Evolutionary conservation across 2,113 vertebrate genomes (phyloP).

Genomic region (Pangasianodon hypophthalmus): DNA sequence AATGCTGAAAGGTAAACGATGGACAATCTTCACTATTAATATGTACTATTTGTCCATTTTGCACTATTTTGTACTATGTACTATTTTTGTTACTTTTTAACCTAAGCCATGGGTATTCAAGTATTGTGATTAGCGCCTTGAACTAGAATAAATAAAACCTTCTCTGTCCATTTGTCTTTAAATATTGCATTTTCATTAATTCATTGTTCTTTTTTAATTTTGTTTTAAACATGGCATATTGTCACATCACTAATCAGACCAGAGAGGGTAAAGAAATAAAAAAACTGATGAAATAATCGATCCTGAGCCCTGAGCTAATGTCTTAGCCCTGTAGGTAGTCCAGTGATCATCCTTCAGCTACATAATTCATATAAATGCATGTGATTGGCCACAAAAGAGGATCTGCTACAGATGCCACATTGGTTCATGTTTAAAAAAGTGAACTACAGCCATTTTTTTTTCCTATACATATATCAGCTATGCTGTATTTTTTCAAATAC

Average conservation of each 20-base stretch:
- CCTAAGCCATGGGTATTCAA: background rate
- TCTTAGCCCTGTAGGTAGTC: background rate
- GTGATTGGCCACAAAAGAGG: background rate
- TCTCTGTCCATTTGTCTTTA: background rate
- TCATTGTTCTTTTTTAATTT: background rate
- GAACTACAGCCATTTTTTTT: background rate
- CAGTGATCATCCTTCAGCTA: background rate
- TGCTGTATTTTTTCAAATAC: background rate
- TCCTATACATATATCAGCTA: background rate
- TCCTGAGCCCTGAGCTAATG: background rate
- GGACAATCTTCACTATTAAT: background rate
- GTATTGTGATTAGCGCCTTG: too few species aligned
- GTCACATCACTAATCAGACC: background rate
- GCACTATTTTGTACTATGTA: background rate
- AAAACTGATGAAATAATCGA: background rate
- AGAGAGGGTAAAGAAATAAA: background rate
- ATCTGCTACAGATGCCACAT: background rate
- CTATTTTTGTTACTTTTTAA: background rate
- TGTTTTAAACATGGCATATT: background rate
- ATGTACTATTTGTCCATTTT: background rate
- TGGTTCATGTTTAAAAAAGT: background rate
- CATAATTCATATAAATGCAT: background rate
- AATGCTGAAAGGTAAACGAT: background rate
- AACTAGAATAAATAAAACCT: background rate
- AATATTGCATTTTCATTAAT: background rate